Evolutionary conservation across 2,797 vertebrate genomes (phyloP).

Genomic region (Hirundo rustica): DNA sequence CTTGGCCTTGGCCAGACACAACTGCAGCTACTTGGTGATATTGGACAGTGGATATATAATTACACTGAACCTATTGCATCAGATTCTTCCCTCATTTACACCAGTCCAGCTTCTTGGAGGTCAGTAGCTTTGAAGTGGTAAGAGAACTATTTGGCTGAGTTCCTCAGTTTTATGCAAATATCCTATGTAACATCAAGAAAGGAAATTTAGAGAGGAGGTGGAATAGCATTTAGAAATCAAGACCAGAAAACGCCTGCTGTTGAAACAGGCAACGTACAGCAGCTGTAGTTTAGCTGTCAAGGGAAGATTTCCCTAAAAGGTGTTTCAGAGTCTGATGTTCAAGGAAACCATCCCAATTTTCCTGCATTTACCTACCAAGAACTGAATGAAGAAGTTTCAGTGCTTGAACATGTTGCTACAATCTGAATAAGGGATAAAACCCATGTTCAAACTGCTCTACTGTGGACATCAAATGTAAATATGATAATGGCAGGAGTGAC

Average conservation of each 20-base stretch:
- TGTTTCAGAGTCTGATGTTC: background rate
- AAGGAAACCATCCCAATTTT: background rate
- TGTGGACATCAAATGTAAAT: background rate
- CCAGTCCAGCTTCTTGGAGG: constrained; percentile 24
- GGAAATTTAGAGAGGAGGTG: constrained; percentile 36
- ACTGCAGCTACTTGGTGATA: background rate
- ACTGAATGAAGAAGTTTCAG: background rate
- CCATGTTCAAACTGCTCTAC: background rate
- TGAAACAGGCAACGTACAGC: background rate
- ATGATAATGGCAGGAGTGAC: background rate
- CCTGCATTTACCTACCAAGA: background rate
- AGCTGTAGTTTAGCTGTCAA: background rate
- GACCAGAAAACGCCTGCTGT: background rate
- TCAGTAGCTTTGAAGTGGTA: constrained; percentile 54
- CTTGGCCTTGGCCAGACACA: constrained; percentile 31
- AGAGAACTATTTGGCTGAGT: constrained; percentile 26
- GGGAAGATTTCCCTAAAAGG: background rate
- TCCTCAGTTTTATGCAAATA: constrained; percentile 57
- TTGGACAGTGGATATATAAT: constrained; percentile 42
- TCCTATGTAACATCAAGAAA: constrained; percentile 38
- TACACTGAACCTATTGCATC: background rate
- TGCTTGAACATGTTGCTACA: background rate
- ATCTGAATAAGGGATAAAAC: background rate
- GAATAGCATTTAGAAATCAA: constrained; percentile 2
- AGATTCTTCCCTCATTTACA: constrained; percentile 45